Conservation (phyloP, 2,113 vertebrate species). For the Dasyurus viverrinus region DNA sequence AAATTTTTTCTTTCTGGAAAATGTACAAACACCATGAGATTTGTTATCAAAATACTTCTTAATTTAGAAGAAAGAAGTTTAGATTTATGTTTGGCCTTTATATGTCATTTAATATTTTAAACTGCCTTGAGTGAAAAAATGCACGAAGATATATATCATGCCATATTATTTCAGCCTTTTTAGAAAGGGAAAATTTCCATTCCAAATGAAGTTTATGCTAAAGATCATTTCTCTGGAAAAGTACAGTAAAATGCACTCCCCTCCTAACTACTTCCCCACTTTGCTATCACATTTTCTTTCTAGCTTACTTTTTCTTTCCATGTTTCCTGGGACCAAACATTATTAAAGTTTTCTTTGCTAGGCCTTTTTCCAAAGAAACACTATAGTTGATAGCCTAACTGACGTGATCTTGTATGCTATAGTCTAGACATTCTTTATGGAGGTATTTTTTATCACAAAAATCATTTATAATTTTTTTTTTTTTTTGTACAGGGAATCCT, state of each 20-base stretch:
- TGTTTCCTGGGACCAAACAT: neutral
- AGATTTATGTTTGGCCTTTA: neutral
- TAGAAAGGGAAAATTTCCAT: accelerated
- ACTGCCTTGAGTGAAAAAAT: neutral
- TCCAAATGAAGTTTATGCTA: accelerated
- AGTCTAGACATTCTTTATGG: neutral
- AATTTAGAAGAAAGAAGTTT: constrained; percentile 22
- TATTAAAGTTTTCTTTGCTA: no score
- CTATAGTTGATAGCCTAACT: neutral
- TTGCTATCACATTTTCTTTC: accelerated
- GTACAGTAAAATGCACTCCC: accelerated
- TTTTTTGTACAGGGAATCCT: neutral
- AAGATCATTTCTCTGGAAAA: neutral
- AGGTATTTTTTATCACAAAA: neutral
- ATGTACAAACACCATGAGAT: constrained; percentile 30
- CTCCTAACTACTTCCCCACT: no score
- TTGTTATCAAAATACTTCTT: constrained; percentile 50
- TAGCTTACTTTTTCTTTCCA: neutral
- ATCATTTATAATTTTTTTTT: neutral
- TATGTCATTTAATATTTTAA: constrained; percentile 37
- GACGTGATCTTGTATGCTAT: neutral
- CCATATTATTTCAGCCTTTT: accelerated
- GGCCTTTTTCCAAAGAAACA: neutral
- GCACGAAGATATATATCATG: accelerated
- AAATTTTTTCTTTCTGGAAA: constrained; percentile 70